Evolutionary conservation across 2,797 vertebrate species (phyloP), one percentile per base, ranked within the genome.

Genomic region (Psittacula derbiana): DNA sequence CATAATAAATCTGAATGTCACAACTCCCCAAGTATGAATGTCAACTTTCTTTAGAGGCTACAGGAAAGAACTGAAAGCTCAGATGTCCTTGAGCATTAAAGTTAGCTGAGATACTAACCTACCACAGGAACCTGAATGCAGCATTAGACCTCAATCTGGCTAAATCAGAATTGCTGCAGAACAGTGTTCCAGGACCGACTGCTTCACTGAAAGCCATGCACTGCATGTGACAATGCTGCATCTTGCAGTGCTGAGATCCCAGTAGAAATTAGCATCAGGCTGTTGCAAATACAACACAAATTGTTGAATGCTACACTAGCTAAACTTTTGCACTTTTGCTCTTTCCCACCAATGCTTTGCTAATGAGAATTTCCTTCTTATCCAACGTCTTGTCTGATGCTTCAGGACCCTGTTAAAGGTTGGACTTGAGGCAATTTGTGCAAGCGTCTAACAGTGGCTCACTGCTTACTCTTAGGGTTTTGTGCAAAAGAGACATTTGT

Each of bases 11-110:
- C 64, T 88, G 76, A 95, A 97, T 92, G 91, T 90, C 94, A 96
- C 60, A 91, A 70, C 64, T 95, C 76, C 89, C 80, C 80, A 64
- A 92, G 86, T 84, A 92, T 16, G 88, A 92, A 95, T 90, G 88
- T 92, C 94, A 96, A 80, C 86, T 93, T 86, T 96, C 85, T 88
- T 94, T 90, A 88, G 92, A 88, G 70, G 92, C 92, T 76, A 49
- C n/a, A 38, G 66, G 71, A 69, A 93, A 88, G 88, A 91, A 75
- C 0, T 67, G 64, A 40, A 84, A 94, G 55, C 73, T 19, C 10
- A 93, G 73, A 95, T 86, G 55, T 76, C 91, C 94, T 70, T 84
- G 62, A 92, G 87, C 73, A 53, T 36, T 81, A 67, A 78, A 74
- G 73, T 50, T 92, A 85, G 27, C 86, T 89, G 73, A 93, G 52